phyloP scores from a whole-genome alignment of 2,113 vertebrate genomes.

The Solea senegalensis region DNA sequence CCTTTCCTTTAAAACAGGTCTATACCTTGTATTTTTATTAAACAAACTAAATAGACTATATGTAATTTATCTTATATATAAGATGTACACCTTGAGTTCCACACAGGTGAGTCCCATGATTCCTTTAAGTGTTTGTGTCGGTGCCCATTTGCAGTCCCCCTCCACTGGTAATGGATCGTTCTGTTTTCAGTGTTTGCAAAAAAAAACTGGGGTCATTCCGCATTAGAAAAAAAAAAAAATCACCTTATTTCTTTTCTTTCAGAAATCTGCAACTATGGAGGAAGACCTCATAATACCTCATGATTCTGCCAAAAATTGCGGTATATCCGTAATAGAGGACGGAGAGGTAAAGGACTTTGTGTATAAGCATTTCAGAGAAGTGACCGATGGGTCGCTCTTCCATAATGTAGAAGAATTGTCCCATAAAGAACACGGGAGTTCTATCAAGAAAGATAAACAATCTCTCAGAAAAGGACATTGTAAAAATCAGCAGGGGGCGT shows the following conservation, averaged over 20 bases:
- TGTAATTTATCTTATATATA: too few species aligned
- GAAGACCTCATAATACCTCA: conserved; percentile 65
- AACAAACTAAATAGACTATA: too few species aligned
- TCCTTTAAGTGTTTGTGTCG: too few species aligned
- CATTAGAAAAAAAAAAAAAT: too few species aligned
- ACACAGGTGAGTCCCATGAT: too few species aligned
- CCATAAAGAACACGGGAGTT: conserved; percentile 57
- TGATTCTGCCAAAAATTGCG: conserved; percentile 70
- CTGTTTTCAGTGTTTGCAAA: neutral
- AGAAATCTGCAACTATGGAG: conserved; percentile 77
- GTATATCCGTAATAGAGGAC: conserved; percentile 58
- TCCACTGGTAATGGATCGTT: neutral
- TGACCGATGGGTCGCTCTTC: conserved; percentile 52
- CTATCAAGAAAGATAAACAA: conserved; percentile 71
- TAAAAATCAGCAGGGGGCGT: conserved; percentile 81
- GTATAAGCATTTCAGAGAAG: conserved; percentile 67
- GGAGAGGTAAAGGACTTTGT: conserved; percentile 70
- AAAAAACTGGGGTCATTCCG: neutral
- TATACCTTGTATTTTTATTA: too few species aligned
- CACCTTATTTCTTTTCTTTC: conserved; percentile 33
- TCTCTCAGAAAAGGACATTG: conserved; percentile 78
- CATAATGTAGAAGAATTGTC: conserved; percentile 60
- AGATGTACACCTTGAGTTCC: too few species aligned
- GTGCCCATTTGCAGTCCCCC: too few species aligned
- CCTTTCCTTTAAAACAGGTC: too few species aligned